A percentile compares a stretch with the other conserved stretches of the same genome.
phyloP scores from a whole-genome alignment of 2,113 vertebrate species.

The Trichomycterus rosablanca region DNA sequence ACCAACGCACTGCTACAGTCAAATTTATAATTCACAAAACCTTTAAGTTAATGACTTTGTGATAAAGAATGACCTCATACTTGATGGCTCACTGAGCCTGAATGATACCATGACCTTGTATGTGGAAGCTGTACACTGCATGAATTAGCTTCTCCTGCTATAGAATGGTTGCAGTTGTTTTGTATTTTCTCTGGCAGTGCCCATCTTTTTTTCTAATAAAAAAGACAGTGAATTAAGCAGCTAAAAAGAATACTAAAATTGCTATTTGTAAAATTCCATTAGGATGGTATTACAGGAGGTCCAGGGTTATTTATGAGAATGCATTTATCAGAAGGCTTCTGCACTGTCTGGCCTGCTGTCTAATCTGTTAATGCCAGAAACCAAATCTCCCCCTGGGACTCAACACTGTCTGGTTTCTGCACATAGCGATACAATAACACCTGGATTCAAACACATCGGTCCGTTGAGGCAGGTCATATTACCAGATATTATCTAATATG shows the following conservation, averaged over 20 bases:
- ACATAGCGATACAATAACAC: neutral
- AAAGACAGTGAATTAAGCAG: too few relatives aligned
- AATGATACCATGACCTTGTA: slow-evolving; percentile 35
- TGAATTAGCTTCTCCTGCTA: neutral
- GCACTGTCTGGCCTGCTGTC: slow-evolving; percentile 11
- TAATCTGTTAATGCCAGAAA: slow-evolving; percentile 23
- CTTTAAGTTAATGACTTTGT: too few relatives aligned
- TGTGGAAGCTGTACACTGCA: neutral
- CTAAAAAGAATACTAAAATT: neutral
- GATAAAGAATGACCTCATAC: too few relatives aligned
- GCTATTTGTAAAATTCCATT: neutral
- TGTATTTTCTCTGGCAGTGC: too few relatives aligned
- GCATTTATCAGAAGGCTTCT: neutral
- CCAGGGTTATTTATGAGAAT: slow-evolving; percentile 1
- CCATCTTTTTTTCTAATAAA: too few relatives aligned
- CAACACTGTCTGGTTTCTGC: neutral
- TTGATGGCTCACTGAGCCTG: neutral
- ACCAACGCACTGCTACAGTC: too few relatives aligned
- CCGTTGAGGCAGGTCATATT: neutral
- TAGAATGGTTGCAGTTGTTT: slow-evolving; percentile 19
- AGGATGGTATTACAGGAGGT: neutral
- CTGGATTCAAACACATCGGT: neutral
- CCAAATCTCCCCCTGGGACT: neutral
- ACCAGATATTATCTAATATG: too few relatives aligned
- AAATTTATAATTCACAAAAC: too few relatives aligned